Base-by-base conservation (phyloP, 2,797 vertebrate genomes). In the Xenops minutus region DNA sequence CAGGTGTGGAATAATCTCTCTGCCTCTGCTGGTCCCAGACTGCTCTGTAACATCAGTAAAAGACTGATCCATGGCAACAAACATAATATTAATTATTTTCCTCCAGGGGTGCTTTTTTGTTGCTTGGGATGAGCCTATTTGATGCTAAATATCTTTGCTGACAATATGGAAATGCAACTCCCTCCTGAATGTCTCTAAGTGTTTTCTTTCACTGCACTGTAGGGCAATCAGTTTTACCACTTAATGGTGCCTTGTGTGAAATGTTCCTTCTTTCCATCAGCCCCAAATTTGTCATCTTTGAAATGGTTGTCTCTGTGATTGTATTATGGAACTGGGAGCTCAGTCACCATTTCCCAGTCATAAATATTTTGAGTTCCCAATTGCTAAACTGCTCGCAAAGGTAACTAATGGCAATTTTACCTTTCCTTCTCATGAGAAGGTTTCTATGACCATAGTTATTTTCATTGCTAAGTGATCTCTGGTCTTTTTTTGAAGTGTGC, bases 291-390 rank as follows among this genome's bases (percentile, higher is more conserved):
- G 4, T 7, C 10, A 37, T 22, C 12, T 77, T 80, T 48, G 9
- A 48, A 83, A 88, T 30, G 22, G 0, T 18, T 64, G 13, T n/a
- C 15, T 52, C 39, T 34, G 20, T 23, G 30, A 27, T 8, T 44
- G 1, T 11, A 3, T 44, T 56, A 19, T 8, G 17, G 36, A 64
- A 72, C 5, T 44, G 41, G 4, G 34, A 71, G 5, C 12, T 52
- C 0, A 0, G 29, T 6, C 1, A 0, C 4, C 1, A 0, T 43
- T 68, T 87, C 30, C 30, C 16, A 43, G 12, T 44, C 11, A 55
- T 11, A 63, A 79, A 79, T 0, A 8, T 62, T 74, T 66, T 64
- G 37, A 39, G 6, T 54, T 64, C 30, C 4, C 30, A 39, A 3
- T 14, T 55, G 10, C 12, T 67, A 29, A 82, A 43, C 12, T 59